phyloP scores from a whole-genome alignment of 2,797 vertebrate genomes.

The Scarus forsteni region DNA sequence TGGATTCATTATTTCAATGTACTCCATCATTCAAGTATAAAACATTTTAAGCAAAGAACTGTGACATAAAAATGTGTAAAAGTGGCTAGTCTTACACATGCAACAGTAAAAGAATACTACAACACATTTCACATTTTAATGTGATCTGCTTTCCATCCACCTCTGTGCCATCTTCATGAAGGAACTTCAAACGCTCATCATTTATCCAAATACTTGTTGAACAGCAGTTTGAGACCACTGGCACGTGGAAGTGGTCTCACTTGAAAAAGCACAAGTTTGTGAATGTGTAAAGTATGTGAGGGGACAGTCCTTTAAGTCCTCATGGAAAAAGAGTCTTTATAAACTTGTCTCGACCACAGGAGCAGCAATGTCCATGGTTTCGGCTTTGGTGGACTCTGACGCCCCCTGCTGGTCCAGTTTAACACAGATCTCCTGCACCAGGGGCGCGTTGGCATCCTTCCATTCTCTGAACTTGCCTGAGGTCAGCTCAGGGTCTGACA shows the following conservation, averaged over 20 bases:
- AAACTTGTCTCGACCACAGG: slow-evolving; percentile 82
- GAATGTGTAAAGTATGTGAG: slow-evolving; percentile 14
- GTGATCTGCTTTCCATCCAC: slow-evolving; percentile 35
- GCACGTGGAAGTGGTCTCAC: slow-evolving; percentile 32
- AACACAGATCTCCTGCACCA: slow-evolving; percentile 90
- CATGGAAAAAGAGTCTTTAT: slow-evolving; percentile 50
- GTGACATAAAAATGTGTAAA: slow-evolving; percentile 39
- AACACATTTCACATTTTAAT: slow-evolving; percentile 67
- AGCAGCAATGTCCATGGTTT: slow-evolving; percentile 49
- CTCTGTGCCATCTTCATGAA: slow-evolving; percentile 9
- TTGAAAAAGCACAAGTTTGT: slow-evolving; percentile 40
- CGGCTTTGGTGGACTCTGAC: slow-evolving; percentile 57
- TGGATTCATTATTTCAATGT: slow-evolving; percentile 31
- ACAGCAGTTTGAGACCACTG: slow-evolving; percentile 29
- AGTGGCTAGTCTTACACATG: slow-evolving; percentile 42
- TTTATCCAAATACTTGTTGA: slow-evolving; percentile 51
- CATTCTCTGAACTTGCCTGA: slow-evolving; percentile 91
- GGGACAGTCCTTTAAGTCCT: slow-evolving; percentile 25
- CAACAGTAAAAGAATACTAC: slow-evolving; percentile 69
- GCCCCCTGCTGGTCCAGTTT: slow-evolving; percentile 76
- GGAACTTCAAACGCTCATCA: slow-evolving; percentile 43
- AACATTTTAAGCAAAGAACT: slow-evolving; percentile 32
- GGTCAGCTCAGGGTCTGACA: slow-evolving; percentile 87
- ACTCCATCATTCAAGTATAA: slow-evolving; percentile 39
- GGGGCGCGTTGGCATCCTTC: slow-evolving; percentile 89